phyloP scores from a whole-genome alignment of 2,797 vertebrate genomes.

The Myotis planiceps region DNA sequence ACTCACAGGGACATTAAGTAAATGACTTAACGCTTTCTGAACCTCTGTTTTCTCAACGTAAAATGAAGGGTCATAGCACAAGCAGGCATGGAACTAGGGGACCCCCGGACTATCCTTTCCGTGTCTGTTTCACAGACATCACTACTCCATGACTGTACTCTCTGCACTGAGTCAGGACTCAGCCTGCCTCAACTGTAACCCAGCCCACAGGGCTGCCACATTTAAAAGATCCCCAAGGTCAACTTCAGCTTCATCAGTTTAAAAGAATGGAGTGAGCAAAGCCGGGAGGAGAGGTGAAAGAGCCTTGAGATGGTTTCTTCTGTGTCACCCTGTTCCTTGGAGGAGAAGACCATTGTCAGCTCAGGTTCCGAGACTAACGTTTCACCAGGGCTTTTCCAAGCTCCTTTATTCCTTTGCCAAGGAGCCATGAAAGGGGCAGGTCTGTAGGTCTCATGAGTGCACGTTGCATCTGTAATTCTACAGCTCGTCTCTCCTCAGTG shows the following conservation, averaged over 20 bases:
- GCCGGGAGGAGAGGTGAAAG: neutral
- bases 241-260: neutral
- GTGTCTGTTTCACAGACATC: neutral
- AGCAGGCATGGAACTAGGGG: neutral
- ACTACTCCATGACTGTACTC: neutral
- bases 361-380: constrained; percentile 1
- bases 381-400: neutral
- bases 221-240: neutral
- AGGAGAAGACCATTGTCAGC: neutral
- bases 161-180: neutral
- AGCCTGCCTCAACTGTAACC: neutral
- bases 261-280: neutral
- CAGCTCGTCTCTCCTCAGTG: neutral
- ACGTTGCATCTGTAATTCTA: neutral
- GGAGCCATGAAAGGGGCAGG: neutral
- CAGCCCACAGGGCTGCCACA: neutral
- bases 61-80: neutral
- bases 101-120: neutral
- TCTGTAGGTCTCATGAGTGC: neutral
- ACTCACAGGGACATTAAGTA: neutral
- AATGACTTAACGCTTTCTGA: neutral
- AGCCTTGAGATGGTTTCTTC: neutral
- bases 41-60: neutral
- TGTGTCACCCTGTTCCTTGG: neutral
- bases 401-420: neutral